Evolutionary conservation across 2,797 vertebrate species (phyloP).

Genomic region (Lepilemur septentrionalis): DNA sequence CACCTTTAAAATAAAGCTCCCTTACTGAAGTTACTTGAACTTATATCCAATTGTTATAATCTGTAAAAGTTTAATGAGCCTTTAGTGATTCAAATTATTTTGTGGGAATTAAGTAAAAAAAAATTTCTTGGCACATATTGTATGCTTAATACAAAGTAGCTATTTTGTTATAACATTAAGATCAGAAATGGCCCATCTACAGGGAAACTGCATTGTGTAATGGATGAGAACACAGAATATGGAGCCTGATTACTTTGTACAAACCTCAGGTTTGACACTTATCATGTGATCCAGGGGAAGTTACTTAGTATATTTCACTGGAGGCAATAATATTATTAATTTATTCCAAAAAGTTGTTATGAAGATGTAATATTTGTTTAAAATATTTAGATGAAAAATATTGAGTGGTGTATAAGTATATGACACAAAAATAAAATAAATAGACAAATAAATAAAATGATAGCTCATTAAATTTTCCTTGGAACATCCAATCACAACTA

Average conservation of each 20-base stretch:
- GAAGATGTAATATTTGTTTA: background rate
- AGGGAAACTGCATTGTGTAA: background rate
- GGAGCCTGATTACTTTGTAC: background rate
- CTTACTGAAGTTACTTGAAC: background rate
- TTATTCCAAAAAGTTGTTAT: background rate
- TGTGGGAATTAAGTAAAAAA: background rate
- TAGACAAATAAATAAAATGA: background rate
- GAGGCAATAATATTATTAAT: background rate
- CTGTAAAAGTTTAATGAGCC: background rate
- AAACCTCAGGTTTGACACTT: background rate
- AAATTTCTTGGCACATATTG: background rate
- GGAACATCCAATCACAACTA: background rate
- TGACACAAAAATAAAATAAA: background rate
- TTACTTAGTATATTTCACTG: background rate
- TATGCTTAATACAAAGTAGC: background rate
- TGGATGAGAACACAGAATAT: background rate
- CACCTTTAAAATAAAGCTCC: background rate
- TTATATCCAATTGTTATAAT: background rate
- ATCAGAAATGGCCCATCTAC: background rate
- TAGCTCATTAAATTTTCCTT: background rate
- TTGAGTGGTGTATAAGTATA: background rate
- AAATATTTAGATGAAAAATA: background rate
- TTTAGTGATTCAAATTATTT: constrained; percentile 9
- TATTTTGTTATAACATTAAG: background rate
- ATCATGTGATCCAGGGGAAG: background rate